Evolutionary conservation across 1,140 invertebrate genomes (phyloP).

Genomic region (Episyrphus balteatus): DNA sequence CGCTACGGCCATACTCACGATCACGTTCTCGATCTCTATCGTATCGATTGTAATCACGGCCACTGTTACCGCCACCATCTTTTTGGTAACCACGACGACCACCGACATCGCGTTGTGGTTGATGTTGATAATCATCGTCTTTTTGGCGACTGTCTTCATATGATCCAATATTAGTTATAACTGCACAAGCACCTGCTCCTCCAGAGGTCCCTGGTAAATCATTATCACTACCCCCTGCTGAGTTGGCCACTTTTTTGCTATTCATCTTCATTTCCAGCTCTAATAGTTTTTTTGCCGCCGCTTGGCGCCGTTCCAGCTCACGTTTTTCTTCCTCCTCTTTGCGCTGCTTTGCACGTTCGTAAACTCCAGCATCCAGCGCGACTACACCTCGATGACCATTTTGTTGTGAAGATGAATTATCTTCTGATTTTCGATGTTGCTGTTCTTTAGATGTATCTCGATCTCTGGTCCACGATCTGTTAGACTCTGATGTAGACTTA

Average conservation of each 20-base stretch:
- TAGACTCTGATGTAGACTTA: background rate
- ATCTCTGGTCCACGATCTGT: constrained; percentile 5
- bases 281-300: constrained; percentile 52
- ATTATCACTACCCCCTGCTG: constrained; percentile 4
- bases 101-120: constrained; percentile 5
- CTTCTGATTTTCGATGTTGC: constrained; percentile 11
- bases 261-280: constrained; percentile 52
- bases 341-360: constrained; percentile 55
- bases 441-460: constrained; percentile 13
- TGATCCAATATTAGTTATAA: too few species aligned
- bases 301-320: constrained; percentile 47
- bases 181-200: too few species aligned
- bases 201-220: background rate
- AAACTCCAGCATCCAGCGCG: constrained; percentile 29
- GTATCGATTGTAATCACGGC: constrained; percentile 6
- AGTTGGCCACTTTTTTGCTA: constrained; percentile 40
- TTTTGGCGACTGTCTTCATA: background rate
- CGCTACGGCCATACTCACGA: background rate
- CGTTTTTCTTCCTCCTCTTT: constrained; percentile 62
- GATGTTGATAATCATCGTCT: background rate
- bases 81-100: constrained; percentile 3
- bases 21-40: constrained; percentile 3
- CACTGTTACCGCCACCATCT: constrained; percentile 5
- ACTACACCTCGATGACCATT: constrained; percentile 32
- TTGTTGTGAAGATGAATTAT: constrained; percentile 23